Conservation (phyloP, 2,113 vertebrate species). For the Potamarius usumacintae region DNA sequence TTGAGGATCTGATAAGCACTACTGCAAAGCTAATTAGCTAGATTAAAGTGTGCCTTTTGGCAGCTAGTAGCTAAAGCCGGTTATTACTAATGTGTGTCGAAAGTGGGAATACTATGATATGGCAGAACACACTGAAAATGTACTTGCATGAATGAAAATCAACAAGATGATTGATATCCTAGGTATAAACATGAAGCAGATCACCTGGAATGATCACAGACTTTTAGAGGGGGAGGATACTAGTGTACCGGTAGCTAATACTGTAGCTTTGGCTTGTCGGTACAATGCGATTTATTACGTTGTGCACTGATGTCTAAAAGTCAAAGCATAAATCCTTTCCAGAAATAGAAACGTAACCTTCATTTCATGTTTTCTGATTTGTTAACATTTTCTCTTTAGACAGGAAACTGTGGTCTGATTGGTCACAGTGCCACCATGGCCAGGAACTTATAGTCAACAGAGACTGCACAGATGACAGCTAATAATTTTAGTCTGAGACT, state of each 20-base stretch:
- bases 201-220: background rate
- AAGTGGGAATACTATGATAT: background rate
- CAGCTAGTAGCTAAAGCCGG: background rate
- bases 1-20: background rate
- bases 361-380: background rate
- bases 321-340: background rate
- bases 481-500: background rate
- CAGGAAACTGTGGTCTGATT: background rate
- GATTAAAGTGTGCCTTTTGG: background rate
- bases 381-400: background rate
- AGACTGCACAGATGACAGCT: background rate
- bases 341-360: background rate
- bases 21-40: background rate
- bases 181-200: background rate
- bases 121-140: background rate
- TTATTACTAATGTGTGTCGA: background rate
- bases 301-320: background rate
- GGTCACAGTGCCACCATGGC: background rate
- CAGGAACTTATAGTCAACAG: background rate
- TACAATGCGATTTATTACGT: background rate
- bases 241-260: background rate
- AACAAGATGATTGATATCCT: background rate
- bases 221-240: background rate
- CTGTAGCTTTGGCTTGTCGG: background rate
- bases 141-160: background rate